Evolutionary conservation across 2,113 vertebrate genomes (phyloP).

Genomic region (Gnathonemus echidnorhynchus): DNA sequence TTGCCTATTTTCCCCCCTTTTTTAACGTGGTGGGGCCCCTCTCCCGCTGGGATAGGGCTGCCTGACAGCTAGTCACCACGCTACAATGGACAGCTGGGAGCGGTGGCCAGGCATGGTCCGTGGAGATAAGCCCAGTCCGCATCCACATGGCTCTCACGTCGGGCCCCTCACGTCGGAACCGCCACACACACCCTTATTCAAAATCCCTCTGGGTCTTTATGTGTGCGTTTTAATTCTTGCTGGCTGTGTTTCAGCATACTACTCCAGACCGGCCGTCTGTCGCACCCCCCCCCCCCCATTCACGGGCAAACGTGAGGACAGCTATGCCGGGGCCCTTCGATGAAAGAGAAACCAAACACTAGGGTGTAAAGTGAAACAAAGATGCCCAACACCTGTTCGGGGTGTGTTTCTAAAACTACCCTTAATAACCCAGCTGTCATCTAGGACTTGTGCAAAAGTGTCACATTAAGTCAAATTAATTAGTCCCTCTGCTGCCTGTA

Average conservation of each 20-base stretch:
- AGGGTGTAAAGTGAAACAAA: conserved; percentile 50
- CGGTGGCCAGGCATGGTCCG: conserved; percentile 60
- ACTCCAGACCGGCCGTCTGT: conserved; percentile 22
- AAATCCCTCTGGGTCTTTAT: conserved; percentile 17
- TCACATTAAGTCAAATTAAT: background rate
- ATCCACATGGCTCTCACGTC: conserved; percentile 62
- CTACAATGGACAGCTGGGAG: conserved; percentile 53
- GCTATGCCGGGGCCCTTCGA: conserved; percentile 51
- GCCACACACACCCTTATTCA: conserved; percentile 10
- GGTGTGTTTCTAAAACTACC: background rate
- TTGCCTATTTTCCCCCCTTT: background rate
- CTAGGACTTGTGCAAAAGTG: background rate
- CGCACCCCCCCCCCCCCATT: conserved; percentile 1
- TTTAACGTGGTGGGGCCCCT: conserved; percentile 43
- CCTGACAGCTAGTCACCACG: conserved; percentile 50
- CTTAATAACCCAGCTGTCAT: background rate
- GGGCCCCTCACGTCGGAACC: background rate
- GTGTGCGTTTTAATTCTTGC: background rate
- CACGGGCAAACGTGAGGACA: conserved; percentile 58
- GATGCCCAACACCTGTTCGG: conserved; percentile 44
- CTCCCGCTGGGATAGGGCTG: conserved; percentile 45
- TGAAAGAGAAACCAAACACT: conserved; percentile 40
- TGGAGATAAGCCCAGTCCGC: conserved; percentile 71
- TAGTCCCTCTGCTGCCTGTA: background rate
- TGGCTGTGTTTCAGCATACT: conserved; percentile 34